phyloP scores from a whole-genome alignment of 2,888 invertebrate genomes.

The Cataglyphis albicans region DNA sequence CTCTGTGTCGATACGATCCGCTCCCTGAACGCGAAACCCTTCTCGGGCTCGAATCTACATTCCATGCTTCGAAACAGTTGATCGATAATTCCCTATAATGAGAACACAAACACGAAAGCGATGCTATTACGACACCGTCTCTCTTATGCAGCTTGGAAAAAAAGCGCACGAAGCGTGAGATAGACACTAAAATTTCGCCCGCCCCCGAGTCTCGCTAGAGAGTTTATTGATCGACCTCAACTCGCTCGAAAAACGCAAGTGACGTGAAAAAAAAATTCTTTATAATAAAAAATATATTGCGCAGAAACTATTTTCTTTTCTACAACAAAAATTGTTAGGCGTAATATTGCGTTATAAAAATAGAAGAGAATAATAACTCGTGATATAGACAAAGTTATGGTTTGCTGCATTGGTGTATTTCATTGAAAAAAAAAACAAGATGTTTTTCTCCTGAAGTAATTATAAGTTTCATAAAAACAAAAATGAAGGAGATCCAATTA shows the following conservation, averaged over 20 bases:
- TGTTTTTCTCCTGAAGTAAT: not conserved
- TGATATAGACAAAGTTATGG: not conserved
- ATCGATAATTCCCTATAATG: constrained; percentile 29
- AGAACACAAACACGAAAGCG: constrained; percentile 25
- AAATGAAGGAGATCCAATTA: not conserved
- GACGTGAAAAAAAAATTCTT: not conserved
- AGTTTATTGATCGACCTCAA: constrained; percentile 27
- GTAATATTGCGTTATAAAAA: not conserved
- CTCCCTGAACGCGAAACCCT: constrained; percentile 32
- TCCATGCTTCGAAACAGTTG: not conserved
- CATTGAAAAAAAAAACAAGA: not conserved
- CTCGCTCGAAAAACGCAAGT: not conserved
- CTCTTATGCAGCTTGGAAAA: not conserved
- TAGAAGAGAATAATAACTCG: not conserved
- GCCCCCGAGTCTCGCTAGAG: not conserved
- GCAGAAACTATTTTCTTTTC: not conserved
- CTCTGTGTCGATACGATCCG: constrained; percentile 64
- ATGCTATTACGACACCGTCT: not conserved
- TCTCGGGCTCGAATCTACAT: constrained; percentile 32
- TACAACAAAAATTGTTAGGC: not conserved
- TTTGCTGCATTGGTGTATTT: not conserved
- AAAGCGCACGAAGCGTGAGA: constrained; percentile 13
- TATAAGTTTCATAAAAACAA: not conserved
- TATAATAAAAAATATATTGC: not conserved
- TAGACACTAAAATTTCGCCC: constrained; percentile 28